Conservation (phyloP, 2,888 invertebrate genomes). For the Loripinus fragilis region DNA sequence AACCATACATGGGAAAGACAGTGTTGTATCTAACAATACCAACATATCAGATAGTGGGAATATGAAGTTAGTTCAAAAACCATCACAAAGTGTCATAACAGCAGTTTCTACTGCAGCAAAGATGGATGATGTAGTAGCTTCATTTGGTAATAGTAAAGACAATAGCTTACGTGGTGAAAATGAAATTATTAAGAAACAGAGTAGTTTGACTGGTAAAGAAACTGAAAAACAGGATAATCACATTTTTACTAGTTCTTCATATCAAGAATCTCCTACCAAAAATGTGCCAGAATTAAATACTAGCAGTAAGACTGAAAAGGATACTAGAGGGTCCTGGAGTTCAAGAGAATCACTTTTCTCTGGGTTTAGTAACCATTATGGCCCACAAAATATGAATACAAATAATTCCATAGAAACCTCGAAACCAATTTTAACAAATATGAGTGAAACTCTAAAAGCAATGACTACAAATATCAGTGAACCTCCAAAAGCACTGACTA, state of each 20-base stretch:
- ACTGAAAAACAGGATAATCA: neutral
- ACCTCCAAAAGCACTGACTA: slow-evolving; percentile 23
- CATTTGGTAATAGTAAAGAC: neutral
- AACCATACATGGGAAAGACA: neutral
- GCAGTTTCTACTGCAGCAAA: neutral
- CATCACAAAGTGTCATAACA: slow-evolving; percentile 9
- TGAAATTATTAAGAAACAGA: neutral
- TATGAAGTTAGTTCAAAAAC: neutral
- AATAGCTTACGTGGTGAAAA: neutral
- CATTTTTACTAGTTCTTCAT: no score
- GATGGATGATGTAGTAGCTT: neutral
- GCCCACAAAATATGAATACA: neutral
- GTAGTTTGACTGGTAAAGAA: neutral
- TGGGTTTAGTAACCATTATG: neutral
- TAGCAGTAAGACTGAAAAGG: neutral
- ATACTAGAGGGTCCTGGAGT: neutral
- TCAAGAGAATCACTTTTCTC: neutral
- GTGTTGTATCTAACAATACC: neutral
- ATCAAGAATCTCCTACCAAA: neutral
- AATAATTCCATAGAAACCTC: neutral
- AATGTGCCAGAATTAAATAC: neutral
- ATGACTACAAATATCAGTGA: no score
- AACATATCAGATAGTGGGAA: slow-evolving; percentile 7
- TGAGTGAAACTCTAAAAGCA: neutral
- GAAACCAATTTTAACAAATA: slow-evolving; percentile 26